These are phyloP conservation scores for Zaprionus capensis DNA, from an alignment of 1,140 invertebrate species.

Conservation along the genomic window DNA sequence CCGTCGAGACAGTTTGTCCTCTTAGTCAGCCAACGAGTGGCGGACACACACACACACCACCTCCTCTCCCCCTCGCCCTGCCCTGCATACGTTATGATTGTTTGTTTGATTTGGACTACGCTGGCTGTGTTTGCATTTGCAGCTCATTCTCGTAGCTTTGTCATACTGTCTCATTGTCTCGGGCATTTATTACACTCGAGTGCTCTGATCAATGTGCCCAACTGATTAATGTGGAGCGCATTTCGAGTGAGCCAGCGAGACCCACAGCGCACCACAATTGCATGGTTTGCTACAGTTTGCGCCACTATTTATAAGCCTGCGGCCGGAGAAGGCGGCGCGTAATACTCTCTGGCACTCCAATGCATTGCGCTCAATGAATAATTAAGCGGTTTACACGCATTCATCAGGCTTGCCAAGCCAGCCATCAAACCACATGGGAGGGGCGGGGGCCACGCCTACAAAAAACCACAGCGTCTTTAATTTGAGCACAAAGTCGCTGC, in stretches of 20 bases:
- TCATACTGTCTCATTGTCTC: conserved; percentile 15
- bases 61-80: conserved; percentile 6
- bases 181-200: conserved; percentile 51
- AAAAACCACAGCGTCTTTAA: conserved; percentile 63
- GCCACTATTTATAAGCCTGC: conserved; percentile 68
- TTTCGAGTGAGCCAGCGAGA: background rate
- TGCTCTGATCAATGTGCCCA: conserved; percentile 64
- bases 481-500: conserved; percentile 21
- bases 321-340: conserved; percentile 14
- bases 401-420: conserved; percentile 51
- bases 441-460: background rate
- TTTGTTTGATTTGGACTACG: conserved; percentile 30
- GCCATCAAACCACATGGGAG: background rate
- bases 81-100: conserved; percentile 41
- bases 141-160: conserved; percentile 22
- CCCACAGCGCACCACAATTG: conserved; percentile 51
- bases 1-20: conserved; percentile 27
- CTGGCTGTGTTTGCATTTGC: conserved; percentile 25
- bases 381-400: conserved; percentile 76
- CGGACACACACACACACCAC: background rate
- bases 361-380: conserved; percentile 81
- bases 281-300: conserved; percentile 47
- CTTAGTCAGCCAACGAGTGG: background rate
- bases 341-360: conserved; percentile 62
- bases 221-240: conserved; percentile 68